Evolutionary conservation across 2,797 vertebrate genomes (phyloP).

Genomic region (Amblyopsis hoosieri): DNA sequence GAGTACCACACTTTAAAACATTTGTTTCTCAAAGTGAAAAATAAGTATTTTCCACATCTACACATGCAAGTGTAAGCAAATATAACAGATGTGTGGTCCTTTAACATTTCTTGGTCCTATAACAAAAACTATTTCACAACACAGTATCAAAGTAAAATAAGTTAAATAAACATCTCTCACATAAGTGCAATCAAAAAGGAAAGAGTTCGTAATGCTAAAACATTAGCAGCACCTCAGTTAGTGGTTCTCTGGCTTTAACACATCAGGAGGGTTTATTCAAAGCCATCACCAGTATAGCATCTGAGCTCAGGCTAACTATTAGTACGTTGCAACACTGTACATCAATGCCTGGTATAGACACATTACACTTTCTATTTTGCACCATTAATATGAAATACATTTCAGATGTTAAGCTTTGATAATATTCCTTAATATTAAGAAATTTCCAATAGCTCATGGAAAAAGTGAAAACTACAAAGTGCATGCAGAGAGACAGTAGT

Average conservation of each 20-base stretch:
- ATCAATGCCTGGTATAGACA: background rate
- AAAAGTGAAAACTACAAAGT: slow-evolving; percentile 42
- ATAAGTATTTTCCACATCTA: background rate
- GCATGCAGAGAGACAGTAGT: slow-evolving; percentile 28
- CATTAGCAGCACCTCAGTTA: slow-evolving; percentile 17
- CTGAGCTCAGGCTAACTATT: background rate
- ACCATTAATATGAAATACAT: background rate
- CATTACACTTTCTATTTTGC: background rate
- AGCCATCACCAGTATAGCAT: slow-evolving; percentile 31
- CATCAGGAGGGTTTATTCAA: slow-evolving; percentile 6
- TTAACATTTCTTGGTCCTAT: background rate
- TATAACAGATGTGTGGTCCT: slow-evolving; percentile 29
- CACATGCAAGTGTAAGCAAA: background rate
- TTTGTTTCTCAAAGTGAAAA: slow-evolving; percentile 5
- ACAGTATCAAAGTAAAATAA: slow-evolving; percentile 42
- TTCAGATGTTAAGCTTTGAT: background rate
- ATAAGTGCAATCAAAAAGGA: too few species aligned
- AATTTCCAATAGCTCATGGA: slow-evolving; percentile 26
- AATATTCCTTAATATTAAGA: slow-evolving; percentile 14
- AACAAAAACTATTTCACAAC: slow-evolving; percentile 10
- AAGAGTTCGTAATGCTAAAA: background rate
- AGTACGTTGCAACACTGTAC: background rate
- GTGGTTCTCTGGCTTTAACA: slow-evolving; percentile 20
- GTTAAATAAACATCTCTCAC: too few species aligned
- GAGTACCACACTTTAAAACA: slow-evolving; percentile 8